These are phyloP conservation scores for Drosophila oshimai DNA, from an alignment of 1,140 invertebrate species.

Conservation along the genomic window DNA sequence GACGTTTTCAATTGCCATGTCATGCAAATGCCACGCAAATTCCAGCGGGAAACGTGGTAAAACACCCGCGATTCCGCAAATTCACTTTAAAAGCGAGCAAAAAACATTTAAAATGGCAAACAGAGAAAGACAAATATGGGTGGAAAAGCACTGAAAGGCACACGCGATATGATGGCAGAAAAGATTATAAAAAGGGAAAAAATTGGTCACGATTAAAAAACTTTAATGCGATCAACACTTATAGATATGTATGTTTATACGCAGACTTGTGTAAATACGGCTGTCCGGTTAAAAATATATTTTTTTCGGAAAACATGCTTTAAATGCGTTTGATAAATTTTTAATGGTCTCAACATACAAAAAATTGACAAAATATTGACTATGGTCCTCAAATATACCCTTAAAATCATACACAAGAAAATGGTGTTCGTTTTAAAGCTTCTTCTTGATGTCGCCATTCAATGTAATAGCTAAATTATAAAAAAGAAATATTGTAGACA, in stretches of 20 bases:
- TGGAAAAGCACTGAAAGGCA: not conserved
- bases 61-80: constrained; percentile 9
- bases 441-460: too few relatives aligned
- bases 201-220: not conserved
- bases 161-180: not conserved
- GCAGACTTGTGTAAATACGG: not conserved
- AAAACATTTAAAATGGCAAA: not conserved
- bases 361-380: not conserved
- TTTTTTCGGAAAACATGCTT: not conserved
- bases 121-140: not conserved
- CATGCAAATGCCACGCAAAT: not conserved
- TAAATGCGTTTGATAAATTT: not conserved
- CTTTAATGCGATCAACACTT: not conserved
- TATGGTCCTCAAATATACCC: too few relatives aligned
- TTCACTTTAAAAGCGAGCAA: constrained; percentile 16
- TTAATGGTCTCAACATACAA: not conserved
- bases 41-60: not conserved
- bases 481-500: too few relatives aligned
- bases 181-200: not conserved
- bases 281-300: not conserved
- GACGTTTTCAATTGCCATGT: not conserved
- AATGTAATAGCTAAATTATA: too few relatives aligned
- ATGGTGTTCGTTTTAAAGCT: too few relatives aligned
- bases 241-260: not conserved
- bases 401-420: too few relatives aligned